A percentile compares a stretch with the other conserved stretches of the same genome.
Conservation (phyloP, 2,113 vertebrate genomes). For the Lophius piscatorius region DNA sequence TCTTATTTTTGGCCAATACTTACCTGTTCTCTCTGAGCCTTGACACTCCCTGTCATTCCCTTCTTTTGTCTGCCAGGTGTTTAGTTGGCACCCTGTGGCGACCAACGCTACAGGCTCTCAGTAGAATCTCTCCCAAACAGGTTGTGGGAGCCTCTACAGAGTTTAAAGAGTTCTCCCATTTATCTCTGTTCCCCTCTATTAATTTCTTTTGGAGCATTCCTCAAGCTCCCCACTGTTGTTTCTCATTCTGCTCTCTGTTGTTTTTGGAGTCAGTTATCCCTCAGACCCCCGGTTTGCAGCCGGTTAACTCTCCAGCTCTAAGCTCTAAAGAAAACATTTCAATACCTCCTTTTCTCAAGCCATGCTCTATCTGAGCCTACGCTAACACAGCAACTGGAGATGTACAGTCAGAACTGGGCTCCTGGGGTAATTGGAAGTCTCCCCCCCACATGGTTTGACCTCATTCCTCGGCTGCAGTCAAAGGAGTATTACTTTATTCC, state of each 20-base stretch:
- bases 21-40: constrained; percentile 1
- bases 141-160: background rate
- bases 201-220: constrained; percentile 37
- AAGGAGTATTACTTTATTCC: constrained; percentile 4
- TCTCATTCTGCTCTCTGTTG: constrained; percentile 69
- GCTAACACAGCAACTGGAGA: constrained; percentile 45
- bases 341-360: constrained; percentile 8
- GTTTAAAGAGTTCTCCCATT: background rate
- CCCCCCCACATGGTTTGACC: constrained; percentile 32
- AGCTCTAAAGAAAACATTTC: constrained; percentile 57
- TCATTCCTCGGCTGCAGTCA: constrained; percentile 7
- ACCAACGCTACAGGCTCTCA: constrained; percentile 49
- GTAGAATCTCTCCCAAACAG: constrained; percentile 21
- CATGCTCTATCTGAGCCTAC: constrained; percentile 19
- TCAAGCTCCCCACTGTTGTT: constrained; percentile 51
- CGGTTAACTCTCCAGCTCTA: constrained; percentile 36
- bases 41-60: constrained; percentile 14
- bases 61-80: constrained; percentile 50
- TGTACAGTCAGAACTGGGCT: constrained; percentile 21
- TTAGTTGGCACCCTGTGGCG: constrained; percentile 34
- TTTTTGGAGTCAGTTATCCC: constrained; percentile 53
- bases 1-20: constrained; percentile 5
- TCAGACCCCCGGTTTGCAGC: constrained; percentile 39
- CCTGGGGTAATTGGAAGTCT: constrained; percentile 39
- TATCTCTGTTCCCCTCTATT: constrained; percentile 20